Base-by-base conservation (phyloP, 2,888 invertebrate species). In the Bembecia ichneumoniformis region DNA sequence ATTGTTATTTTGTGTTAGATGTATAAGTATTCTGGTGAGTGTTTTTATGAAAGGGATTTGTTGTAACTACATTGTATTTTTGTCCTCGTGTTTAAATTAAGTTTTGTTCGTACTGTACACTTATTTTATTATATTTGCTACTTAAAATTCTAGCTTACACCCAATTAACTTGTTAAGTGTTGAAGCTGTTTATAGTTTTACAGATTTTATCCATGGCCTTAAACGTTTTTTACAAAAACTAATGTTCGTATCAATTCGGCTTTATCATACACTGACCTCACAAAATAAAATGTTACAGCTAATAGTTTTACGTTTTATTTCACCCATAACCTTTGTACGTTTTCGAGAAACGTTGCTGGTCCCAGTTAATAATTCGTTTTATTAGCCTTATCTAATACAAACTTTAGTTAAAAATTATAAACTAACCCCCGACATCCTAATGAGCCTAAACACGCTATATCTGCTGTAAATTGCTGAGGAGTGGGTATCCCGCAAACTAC, bases 1-100 rank as follows among this genome's bases (percentile, higher is more conserved):
- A 56, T 66, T 70, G 60, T 69, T 69, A 65, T 59, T 52, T 54
- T 50, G 53, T 53, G 54, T 59, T 59, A 57, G 58, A 54, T 52
- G 46, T 52, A 40, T 58, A 58, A 56, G 55, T 50, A 50, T 50
- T 48, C 55, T 52, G 56, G 56, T 55, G 56, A 51, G 46, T 55
- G 51, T 49, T 49, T 49, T 55, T 47, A 51, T 36, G 52, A 57
- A 56, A 55, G 58, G 61, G 59, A 58, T 62, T 58, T 28, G 58
- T 54, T 57, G 50, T 59, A 55, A 10, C 10, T 44, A 11, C 11
- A 28, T 7, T 28, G 2, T 28, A 28, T 28, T 28, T n/a, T 40
- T 40, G 16, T 16, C 17, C 44, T 17, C 16, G 1, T 14, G 11
- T 44, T 44, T 44, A 14, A 44, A 16, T 14, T 44, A 44, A 14